A percentile compares a stretch with the other conserved stretches of the same genome.
Evolutionary conservation across 2,113 vertebrate species (phyloP).

Genomic region (Coracopsis vasa): DNA sequence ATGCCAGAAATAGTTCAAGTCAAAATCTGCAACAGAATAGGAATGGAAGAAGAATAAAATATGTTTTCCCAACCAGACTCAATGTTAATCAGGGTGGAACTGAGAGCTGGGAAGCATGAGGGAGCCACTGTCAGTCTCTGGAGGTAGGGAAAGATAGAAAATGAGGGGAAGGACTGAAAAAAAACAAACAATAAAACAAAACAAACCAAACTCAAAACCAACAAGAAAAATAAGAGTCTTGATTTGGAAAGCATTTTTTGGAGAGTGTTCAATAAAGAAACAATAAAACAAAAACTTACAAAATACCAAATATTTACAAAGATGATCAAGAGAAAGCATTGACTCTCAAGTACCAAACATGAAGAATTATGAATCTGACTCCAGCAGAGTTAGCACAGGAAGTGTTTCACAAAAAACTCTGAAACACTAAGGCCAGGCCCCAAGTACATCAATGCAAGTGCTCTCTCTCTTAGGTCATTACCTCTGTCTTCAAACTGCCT

Average conservation of each 20-base stretch:
- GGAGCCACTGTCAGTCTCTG: not conserved
- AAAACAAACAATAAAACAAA: not conserved
- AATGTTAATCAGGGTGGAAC: not conserved
- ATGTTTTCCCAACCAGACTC: not conserved
- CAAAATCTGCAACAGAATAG: constrained; percentile 84
- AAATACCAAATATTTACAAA: not conserved
- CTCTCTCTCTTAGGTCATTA: not conserved
- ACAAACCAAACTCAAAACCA: not conserved
- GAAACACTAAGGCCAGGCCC: not conserved
- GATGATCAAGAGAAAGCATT: not conserved
- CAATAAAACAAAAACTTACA: not conserved
- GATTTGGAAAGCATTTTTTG: not conserved
- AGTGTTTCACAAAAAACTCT: not conserved
- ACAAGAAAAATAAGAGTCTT: not conserved
- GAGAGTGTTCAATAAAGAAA: not conserved
- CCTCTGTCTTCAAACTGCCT: not conserved
- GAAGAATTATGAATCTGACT: not conserved
- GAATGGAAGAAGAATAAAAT: not conserved
- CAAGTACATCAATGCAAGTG: not conserved
- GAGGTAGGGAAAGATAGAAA: not conserved
- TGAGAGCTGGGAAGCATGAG: not conserved
- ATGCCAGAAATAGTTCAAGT: constrained; percentile 91
- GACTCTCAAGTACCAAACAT: not conserved
- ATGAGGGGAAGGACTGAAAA: not conserved
- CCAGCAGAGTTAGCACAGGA: not conserved